Evolutionary conservation across 2,888 invertebrate species (phyloP).

Genomic region (Calliscelio sp.): DNA sequence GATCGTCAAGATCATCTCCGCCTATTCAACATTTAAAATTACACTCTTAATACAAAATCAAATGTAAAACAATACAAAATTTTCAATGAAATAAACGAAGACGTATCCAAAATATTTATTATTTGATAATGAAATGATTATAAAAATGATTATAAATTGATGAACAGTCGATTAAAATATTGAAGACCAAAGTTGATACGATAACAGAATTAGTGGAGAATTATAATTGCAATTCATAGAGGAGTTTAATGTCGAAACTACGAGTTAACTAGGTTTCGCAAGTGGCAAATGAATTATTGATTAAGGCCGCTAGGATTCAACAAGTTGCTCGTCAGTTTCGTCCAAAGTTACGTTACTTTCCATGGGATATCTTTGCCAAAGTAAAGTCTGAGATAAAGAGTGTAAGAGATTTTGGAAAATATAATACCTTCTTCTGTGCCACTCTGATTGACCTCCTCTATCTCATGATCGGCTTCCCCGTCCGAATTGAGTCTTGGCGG

Average conservation of each 20-base stretch:
- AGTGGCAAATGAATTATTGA: constrained; percentile 58
- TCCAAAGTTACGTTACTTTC: too few relatives aligned
- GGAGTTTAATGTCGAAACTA: not conserved
- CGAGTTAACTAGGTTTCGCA: constrained; percentile 35
- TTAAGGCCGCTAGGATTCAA: constrained; percentile 45
- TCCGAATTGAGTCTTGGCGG: constrained; percentile 84
- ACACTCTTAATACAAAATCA: too few relatives aligned
- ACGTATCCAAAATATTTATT: too few relatives aligned
- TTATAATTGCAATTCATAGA: constrained; percentile 17
- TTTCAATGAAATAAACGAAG: too few relatives aligned
- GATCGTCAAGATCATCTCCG: constrained; percentile 81
- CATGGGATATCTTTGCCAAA: too few relatives aligned
- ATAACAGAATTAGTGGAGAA: not conserved
- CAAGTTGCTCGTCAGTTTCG: constrained; percentile 38
- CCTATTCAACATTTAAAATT: constrained; percentile 60
- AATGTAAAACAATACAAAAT: too few relatives aligned
- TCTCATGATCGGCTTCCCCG: constrained; percentile 83
- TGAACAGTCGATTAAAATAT: too few relatives aligned
- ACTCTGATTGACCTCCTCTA: constrained; percentile 83
- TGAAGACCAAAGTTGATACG: too few relatives aligned
- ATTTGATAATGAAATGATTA: too few relatives aligned
- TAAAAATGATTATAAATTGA: too few relatives aligned
- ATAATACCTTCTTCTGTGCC: constrained; percentile 82
- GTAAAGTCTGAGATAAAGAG: too few relatives aligned
- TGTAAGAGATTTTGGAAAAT: too few relatives aligned